Evolutionary conservation across 2,113 vertebrate genomes (phyloP).

Genomic region (Cygnus atratus): DNA sequence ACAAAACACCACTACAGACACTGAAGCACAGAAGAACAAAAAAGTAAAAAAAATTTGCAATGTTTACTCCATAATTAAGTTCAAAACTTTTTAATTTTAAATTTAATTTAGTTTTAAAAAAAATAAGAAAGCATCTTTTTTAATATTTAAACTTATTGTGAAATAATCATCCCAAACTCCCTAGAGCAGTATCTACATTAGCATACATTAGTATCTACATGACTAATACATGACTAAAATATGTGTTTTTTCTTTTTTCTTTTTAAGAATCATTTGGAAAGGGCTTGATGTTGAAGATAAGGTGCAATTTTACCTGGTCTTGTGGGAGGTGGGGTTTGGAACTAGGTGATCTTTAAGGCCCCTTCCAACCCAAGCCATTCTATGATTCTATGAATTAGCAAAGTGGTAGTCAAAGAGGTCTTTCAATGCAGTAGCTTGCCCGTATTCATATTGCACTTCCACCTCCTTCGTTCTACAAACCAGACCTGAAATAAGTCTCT

Average conservation of each 20-base stretch:
- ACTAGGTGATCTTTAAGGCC: no score
- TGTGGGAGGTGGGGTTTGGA: no score
- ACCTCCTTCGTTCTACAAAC: background rate
- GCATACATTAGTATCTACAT: background rate
- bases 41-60: background rate
- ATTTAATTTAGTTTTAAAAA: no score
- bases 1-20: background rate
- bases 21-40: no score
- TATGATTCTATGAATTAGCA: background rate
- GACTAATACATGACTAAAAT: background rate
- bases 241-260: background rate
- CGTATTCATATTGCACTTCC: background rate
- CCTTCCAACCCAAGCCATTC: background rate
- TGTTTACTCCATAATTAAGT: background rate
- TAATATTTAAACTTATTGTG: background rate
- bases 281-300: background rate
- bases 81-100: no score
- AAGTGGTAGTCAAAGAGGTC: background rate
- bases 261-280: background rate
- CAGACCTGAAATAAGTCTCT: background rate
- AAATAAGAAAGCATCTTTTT: background rate
- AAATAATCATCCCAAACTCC: background rate
- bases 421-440: background rate
- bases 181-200: background rate
- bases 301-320: no score